Evolutionary conservation across 2,113 vertebrate genomes (phyloP), one percentile per base, ranked within the genome.

Genomic region (Theristicus caerulescens): DNA sequence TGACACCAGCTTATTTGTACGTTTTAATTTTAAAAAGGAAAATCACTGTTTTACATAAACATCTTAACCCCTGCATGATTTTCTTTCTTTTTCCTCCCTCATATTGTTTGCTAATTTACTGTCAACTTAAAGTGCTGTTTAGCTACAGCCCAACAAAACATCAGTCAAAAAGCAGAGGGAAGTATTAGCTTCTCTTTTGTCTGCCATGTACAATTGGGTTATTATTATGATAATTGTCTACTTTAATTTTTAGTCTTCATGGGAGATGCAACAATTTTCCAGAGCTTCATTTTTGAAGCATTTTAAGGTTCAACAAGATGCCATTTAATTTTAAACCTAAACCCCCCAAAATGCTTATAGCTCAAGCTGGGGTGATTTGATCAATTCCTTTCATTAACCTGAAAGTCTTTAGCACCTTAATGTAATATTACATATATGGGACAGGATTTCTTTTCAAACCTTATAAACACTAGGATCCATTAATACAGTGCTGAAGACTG

Each of bases 1-100:
- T 98, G 97, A 98, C 96, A 98, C 96, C 71, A 97, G 98, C 96
- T 98, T 98, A 98, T 98, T 98, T 98, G 97, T 98, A 98, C 90
- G 6, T 98, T 98, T 98, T 98, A 98, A 98, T 98, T 98, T 98
- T 92, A 82, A 98, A 98, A 98, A 94, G 94, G 96, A 95, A 97
- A 97, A 97, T 97, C 96, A 97, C 93, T 97, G 95, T 97, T 98
- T 98, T 97, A 96, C 96, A 97, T 95, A 97, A 94, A 93, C 91
- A 91, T 89, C 92, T 91, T 97, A 97, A 97, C 94, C 93, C 84
- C 69, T 88, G 81, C 81, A 47, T 92, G 88, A 96, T 96, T 97
- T 96, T 94, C 87, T 95, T 82, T 70, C 54, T 93, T 88, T 87
- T 93, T 64, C 65, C 73, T 94, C 62, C 59, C 76, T 94, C 72